phyloP scores from a whole-genome alignment of 2,797 vertebrate genomes.

The Crax fasciolata region DNA sequence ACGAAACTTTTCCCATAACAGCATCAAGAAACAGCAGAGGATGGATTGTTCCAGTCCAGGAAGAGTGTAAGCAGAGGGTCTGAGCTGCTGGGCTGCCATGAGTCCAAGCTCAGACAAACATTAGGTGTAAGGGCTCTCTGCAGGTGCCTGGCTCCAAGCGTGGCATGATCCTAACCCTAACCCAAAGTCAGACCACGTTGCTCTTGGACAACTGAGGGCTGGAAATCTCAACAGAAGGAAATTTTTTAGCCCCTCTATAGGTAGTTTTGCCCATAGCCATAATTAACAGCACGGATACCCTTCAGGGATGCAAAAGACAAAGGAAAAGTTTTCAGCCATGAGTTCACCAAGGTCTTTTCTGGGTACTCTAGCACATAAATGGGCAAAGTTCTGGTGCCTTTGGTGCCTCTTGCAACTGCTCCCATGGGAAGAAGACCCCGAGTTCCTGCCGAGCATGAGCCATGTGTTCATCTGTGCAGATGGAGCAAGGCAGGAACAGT shows the following conservation, averaged over 20 bases:
- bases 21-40: neutral
- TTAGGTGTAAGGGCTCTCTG: neutral
- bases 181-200: neutral
- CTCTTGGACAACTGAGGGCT: neutral
- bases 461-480: rapidly evolving
- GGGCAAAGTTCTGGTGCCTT: neutral
- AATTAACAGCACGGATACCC: neutral
- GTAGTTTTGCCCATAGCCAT: neutral
- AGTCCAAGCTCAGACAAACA: neutral
- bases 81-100: neutral
- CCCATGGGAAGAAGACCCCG: neutral
- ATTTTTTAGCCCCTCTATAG: neutral
- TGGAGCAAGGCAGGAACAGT: neutral
- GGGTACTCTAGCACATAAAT: neutral
- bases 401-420: neutral
- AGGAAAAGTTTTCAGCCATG: neutral
- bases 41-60: neutral
- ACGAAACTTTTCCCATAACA: neutral
- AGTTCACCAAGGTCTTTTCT: neutral
- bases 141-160: neutral
- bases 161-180: neutral
- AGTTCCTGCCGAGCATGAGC: rapidly evolving
- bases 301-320: neutral
- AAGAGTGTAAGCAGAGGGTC: neutral
- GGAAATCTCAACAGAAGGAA: neutral